These are phyloP conservation scores for Tetragnatha montana DNA, from an alignment of 2,888 invertebrate species.

Conservation along the genomic window DNA sequence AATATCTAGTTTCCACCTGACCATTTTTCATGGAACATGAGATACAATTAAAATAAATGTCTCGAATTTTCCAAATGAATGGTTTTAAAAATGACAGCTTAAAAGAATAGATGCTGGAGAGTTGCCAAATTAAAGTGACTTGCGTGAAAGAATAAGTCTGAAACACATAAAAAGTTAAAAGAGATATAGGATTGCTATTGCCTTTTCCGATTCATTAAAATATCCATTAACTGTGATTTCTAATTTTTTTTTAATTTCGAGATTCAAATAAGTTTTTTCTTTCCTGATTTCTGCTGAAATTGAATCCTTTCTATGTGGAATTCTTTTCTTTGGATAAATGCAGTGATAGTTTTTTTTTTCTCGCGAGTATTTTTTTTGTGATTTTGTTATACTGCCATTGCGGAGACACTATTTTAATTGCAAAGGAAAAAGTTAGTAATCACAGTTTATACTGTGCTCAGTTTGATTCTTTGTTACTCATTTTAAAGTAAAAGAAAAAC, in stretches of 20 bases:
- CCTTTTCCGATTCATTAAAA: background rate
- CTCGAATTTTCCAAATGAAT: background rate
- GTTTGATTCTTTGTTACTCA: no score
- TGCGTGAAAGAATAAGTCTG: background rate
- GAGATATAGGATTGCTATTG: background rate
- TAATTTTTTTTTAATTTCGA: background rate
- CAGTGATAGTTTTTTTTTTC: no score
- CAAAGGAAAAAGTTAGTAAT: no score
- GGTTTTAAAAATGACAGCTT: background rate
- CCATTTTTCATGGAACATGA: background rate
- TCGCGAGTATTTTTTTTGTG: background rate
- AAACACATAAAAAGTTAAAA: background rate
- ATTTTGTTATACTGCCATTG: background rate
- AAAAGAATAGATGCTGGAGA: background rate
- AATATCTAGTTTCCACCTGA: background rate
- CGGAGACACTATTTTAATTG: background rate
- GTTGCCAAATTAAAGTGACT: constrained; percentile 8
- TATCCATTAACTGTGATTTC: background rate
- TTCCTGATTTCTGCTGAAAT: background rate
- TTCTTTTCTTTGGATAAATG: background rate
- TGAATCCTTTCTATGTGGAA: background rate
- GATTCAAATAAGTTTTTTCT: constrained; percentile 1
- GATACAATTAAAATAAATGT: background rate
- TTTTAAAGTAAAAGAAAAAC: no score
- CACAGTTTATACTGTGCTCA: no score